Base-by-base conservation (phyloP, 2,113 vertebrate species). In the Elachura formosa region DNA sequence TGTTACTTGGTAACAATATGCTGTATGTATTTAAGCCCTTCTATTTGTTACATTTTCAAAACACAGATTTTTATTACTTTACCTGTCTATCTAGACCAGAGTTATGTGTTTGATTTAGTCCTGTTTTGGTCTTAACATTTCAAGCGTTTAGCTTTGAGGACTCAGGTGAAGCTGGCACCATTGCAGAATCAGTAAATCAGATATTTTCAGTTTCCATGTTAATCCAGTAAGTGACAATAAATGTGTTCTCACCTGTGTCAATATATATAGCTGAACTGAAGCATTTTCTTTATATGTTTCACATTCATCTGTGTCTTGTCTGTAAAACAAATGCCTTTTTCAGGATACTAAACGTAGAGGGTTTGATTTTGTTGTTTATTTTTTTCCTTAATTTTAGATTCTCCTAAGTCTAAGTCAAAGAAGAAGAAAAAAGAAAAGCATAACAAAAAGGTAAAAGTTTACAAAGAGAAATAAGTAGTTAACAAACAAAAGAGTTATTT, bases 391-490 rank as follows among this genome's bases (percentile, higher is more conserved):
- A 66, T 71, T 95, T 85, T 77, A 98, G 97, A 96, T 94, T 94
- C 85, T 82, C 81, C 94, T 83, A 98, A 98, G 92, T 98, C 97
- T 95, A 98, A 98, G 96, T 97, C 98, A 40, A 99, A 99, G 96
- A 99, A 99, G 97, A 97, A 94, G 61, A 98, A 98, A 97, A 99
- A 98, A 87, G 98, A 99, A 88, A 99, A 99, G 89, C 96, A 98
- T 40, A 97, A 97, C 84, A 99, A 98, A 98, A 99, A 99, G 97
- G 99, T 99, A 96, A 85, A 77, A 4, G 4, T 73, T 76, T 62
- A 20, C 58, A 31, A 85, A 80, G 45, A 91, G 5, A 90, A 76
- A 12, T 10, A 80, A 72, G 16, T n/a, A 51, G 9, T 51, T 91
- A 94, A 45, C 14, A 45, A 64, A 58, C 4, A 63, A 83, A 77